Evolutionary conservation across 2,888 invertebrate genomes (phyloP).

Genomic region (Oxycera nigricornis): DNA sequence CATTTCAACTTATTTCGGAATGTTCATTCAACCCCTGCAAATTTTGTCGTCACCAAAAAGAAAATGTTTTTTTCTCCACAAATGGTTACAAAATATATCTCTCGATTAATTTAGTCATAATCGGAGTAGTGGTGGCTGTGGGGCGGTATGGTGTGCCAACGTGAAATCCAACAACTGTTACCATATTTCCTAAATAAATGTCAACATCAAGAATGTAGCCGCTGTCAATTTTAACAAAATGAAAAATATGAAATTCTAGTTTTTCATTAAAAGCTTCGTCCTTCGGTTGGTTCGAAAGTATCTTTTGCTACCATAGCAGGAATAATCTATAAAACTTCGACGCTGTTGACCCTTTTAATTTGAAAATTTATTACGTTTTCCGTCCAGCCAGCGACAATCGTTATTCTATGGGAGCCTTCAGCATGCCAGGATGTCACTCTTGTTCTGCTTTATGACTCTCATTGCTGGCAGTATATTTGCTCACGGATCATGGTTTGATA

Average conservation of each 20-base stretch:
- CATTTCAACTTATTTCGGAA: not conserved
- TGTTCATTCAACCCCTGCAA: not conserved
- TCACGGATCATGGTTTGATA: not conserved
- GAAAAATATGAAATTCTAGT: slow-evolving; percentile 22
- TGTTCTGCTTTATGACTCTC: slow-evolving; percentile 10
- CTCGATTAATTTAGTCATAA: slow-evolving; percentile 27
- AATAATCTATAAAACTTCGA: slow-evolving; percentile 11
- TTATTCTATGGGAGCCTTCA: not conserved
- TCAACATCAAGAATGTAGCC: not conserved
- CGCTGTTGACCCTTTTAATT: slow-evolving; percentile 37
- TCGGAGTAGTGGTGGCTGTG: no score
- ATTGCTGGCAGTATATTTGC: not conserved
- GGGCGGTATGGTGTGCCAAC: not conserved
- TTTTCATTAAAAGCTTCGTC: slow-evolving; percentile 16
- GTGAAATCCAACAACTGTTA: slow-evolving; percentile 15
- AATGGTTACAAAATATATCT: slow-evolving; percentile 16
- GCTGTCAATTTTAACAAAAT: slow-evolving; percentile 7
- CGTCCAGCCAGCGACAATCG: not conserved
- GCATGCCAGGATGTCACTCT: not conserved
- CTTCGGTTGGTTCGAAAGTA: not conserved
- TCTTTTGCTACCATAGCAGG: not conserved
- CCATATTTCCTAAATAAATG: slow-evolving; percentile 25
- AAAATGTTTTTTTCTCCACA: not conserved
- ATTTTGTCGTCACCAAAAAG: not conserved
- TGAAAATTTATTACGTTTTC: slow-evolving; percentile 32